Evolutionary conservation across 2,797 vertebrate genomes (phyloP).

Genomic region (Lepus oiostolus): DNA sequence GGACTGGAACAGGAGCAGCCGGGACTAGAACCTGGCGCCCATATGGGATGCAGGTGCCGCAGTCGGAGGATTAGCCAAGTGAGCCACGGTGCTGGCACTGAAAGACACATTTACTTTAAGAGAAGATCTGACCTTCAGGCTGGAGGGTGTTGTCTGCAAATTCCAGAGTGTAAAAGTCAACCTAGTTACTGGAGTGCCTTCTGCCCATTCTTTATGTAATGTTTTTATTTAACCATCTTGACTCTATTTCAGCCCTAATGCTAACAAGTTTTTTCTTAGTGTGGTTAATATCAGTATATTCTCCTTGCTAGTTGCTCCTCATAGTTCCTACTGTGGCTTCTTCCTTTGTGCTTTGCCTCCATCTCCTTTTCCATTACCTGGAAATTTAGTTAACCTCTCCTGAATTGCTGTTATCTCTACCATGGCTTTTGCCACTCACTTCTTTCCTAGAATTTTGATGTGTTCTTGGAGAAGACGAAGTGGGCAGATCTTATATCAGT

Average conservation of each 20-base stretch:
- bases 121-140: neutral
- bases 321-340: neutral
- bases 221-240: neutral
- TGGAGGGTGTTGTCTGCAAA: neutral
- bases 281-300: neutral
- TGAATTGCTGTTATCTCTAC: neutral
- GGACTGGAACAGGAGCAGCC: too few relatives aligned
- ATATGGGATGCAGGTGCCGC: too few relatives aligned
- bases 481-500: neutral
- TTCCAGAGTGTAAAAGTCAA: neutral
- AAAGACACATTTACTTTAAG: neutral
- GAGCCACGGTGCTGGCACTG: too few relatives aligned
- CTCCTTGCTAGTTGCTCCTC: neutral
- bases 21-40: too few relatives aligned
- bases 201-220: neutral
- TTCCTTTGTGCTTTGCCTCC: neutral
- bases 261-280: neutral
- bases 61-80: too few relatives aligned
- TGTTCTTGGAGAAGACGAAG: neutral
- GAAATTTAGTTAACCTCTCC: neutral
- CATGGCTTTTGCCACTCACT: neutral
- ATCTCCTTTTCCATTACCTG: neutral
- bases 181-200: too few relatives aligned
- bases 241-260: neutral
- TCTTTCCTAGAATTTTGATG: neutral